Evolutionary conservation across 2,888 invertebrate species (phyloP).

Genomic region (Aquatica leii): DNA sequence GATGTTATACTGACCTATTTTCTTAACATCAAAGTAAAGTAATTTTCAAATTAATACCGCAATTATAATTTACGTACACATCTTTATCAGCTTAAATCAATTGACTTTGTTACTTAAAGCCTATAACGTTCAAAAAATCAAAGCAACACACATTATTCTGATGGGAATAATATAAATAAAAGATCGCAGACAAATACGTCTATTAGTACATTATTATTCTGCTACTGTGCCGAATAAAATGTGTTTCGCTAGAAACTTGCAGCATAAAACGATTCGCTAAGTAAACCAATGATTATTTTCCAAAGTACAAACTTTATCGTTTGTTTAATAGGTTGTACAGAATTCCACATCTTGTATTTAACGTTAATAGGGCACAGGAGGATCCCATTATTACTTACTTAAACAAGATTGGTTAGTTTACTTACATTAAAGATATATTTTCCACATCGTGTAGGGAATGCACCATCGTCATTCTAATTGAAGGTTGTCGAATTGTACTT

Average conservation of each 20-base stretch:
- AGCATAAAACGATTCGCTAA: constrained; percentile 5
- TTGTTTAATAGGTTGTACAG: constrained; percentile 36
- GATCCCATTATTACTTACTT: constrained; percentile 27
- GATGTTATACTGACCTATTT: no score
- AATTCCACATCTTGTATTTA: constrained; percentile 30
- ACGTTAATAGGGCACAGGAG: constrained; percentile 28
- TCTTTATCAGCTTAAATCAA: no score
- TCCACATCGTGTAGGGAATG: background rate
- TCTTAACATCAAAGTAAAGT: no score
- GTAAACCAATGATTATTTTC: constrained; percentile 3
- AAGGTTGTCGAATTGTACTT: background rate
- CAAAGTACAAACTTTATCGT: constrained; percentile 24
- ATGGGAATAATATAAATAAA: no score
- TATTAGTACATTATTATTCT: background rate
- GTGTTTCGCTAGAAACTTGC: background rate
- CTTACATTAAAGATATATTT: constrained; percentile 12
- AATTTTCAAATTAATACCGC: no score
- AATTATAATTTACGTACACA: no score
- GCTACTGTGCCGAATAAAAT: background rate
- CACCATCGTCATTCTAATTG: background rate
- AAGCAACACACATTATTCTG: no score
- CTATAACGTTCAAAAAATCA: no score
- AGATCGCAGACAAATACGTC: no score
- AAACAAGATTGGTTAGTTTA: constrained; percentile 14
- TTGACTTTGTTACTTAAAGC: no score